Evolutionary conservation across 2,888 invertebrate genomes (phyloP), one percentile per base, ranked within the genome.

Genomic region (Himalopsyche tibetana): DNA sequence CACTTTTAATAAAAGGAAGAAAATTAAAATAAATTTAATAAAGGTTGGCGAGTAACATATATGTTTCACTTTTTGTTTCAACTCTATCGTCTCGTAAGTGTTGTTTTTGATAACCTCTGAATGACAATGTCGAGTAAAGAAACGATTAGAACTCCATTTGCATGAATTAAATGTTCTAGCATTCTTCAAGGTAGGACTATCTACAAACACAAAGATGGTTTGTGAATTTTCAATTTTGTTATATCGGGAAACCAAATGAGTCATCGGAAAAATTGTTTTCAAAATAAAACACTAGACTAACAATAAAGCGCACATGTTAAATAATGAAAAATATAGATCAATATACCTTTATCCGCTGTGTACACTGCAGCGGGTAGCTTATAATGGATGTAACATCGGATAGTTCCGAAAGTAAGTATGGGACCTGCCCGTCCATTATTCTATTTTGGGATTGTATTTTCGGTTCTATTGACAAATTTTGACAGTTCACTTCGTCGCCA

Each of bases 281-380:
- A 74, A 12, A 74, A 69, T 69, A 74, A 74, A 74, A 36, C 38
- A 74, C 28, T 38, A 74, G 36, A 36, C 36, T 38, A 28, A 74
- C 36, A 74, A 74, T 74, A 74, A 74, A 4, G 5, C 5, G 74
- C 74, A 74, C 74, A 74, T 74, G 74, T 74, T 28, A 74, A 74
- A 74, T 74, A 12, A 12, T 15, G 74, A 79, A 80, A 63, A 84
- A 63, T 86, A 85, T 86, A 85, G 84, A 83, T 87, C 79, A 55
- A 89, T 74, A 89, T 92, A 96, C 96, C 94, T 96, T 96, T 90
- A 96, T 95, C 82, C 96, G 94, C 90, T 95, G 95, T 89, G 95
- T 95, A 91, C 94, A 94, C 91, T 94, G 93, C 89, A 96, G 92
- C 2, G 95, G 95, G 90, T 93, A 94, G 89, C 94, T 93, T 89